A percentile compares a stretch with the other conserved stretches of the same genome.
phyloP scores from a whole-genome alignment of 2,797 vertebrate species.

The Enoplosus armatus region DNA sequence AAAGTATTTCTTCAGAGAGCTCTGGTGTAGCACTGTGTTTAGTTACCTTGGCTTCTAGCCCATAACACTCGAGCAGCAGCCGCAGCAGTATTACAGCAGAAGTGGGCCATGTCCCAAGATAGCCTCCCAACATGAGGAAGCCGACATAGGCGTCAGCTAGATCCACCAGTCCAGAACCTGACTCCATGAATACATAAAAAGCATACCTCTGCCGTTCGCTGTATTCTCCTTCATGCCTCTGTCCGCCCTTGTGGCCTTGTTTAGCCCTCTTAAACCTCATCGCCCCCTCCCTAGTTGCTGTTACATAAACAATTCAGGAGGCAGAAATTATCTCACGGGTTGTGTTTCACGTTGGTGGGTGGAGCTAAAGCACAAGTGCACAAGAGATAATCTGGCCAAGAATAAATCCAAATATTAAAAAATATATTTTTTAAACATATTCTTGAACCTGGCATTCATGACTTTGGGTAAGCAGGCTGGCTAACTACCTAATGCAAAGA shows the following conservation, averaged over 20 bases:
- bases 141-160: slow-evolving; percentile 52
- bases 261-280: neutral
- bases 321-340: neutral
- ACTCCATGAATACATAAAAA: slow-evolving; percentile 52
- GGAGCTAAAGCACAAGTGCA: neutral
- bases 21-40: neutral
- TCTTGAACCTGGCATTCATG: neutral
- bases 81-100: slow-evolving; percentile 39
- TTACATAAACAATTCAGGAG: neutral
- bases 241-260: neutral
- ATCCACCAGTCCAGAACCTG: slow-evolving; percentile 40
- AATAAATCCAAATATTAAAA: neutral
- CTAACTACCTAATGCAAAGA: too few relatives aligned
- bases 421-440: neutral
- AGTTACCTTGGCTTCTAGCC: slow-evolving; percentile 15
- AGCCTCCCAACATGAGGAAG: slow-evolving; percentile 25
- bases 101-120: slow-evolving; percentile 78
- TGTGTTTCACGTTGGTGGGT: neutral
- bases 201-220: neutral
- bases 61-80: slow-evolving; percentile 17
- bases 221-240: neutral
- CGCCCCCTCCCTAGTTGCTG: neutral
- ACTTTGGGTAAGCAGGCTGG: too few relatives aligned
- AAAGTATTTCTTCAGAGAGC: neutral
- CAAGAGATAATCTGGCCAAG: neutral